phyloP scores from a whole-genome alignment of 2,888 invertebrate species.

The Diplazon laetatorius region DNA sequence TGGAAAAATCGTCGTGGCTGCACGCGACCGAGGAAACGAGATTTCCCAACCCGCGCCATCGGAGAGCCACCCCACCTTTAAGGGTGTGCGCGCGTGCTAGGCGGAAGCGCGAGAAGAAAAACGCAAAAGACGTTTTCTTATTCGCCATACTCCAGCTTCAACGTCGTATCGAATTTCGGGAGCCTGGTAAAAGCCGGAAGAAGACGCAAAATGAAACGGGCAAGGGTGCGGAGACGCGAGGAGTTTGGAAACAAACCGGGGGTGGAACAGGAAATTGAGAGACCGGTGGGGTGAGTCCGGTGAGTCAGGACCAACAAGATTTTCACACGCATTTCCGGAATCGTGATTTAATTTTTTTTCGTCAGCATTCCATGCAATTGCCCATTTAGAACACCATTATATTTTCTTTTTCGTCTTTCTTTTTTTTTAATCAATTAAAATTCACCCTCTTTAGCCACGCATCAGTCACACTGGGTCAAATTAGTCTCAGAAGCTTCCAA shows the following conservation, averaged over 20 bases:
- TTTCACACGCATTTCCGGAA: conserved; percentile 43
- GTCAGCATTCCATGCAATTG: too few relatives aligned
- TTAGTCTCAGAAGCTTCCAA: too few relatives aligned
- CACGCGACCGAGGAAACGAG: conserved; percentile 38
- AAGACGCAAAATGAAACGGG: conserved; percentile 36
- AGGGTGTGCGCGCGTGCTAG: too few relatives aligned
- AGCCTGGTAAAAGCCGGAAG: conserved; percentile 41
- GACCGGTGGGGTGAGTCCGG: conserved; percentile 10
- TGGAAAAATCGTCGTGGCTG: conserved; percentile 51
- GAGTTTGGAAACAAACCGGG: background rate
- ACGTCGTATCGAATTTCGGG: conserved; percentile 59
- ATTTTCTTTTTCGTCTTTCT: too few relatives aligned
- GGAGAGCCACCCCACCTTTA: too few relatives aligned
- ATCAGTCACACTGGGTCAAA: too few relatives aligned
- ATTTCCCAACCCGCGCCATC: conserved; percentile 37
- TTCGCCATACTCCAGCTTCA: conserved; percentile 18
- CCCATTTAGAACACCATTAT: too few relatives aligned
- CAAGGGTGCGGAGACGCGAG: background rate
- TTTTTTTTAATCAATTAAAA: too few relatives aligned
- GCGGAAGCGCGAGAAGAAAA: conserved; percentile 35
- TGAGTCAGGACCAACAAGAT: conserved; percentile 27
- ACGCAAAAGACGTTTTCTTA: conserved; percentile 32
- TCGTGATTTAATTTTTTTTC: too few relatives aligned
- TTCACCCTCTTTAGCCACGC: too few relatives aligned
- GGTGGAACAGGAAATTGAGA: conserved; percentile 39